Evolutionary conservation across 2,113 vertebrate genomes (phyloP), one percentile per base, ranked within the genome.

Genomic region (Colaptes auratus): DNA sequence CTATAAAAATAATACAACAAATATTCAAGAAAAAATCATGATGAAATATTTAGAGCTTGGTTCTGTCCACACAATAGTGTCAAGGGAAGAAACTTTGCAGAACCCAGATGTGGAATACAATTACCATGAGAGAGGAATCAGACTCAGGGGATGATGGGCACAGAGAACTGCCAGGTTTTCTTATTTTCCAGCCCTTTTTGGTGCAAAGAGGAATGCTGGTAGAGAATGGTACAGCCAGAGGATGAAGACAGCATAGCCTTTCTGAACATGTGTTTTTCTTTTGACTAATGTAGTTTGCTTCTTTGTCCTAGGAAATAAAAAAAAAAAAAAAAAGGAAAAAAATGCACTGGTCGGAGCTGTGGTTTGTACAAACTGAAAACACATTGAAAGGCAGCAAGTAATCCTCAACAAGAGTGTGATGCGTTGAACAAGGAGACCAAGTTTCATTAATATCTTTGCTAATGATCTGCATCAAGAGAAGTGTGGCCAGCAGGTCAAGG

Each of bases 281-380:
- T 92, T 95, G 76, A 65, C 70, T 95, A 88, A 94, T 86, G n/a
- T 69, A 65, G 93, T 95, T 90, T 86, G 69, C 52, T 95, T 52
- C 89, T 95, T 93, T 95, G 91, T 97, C 85, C 94, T 86, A 88
- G 91, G 93, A 95, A 96, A 96, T 88, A 58, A 69, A 91, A 94
- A 92, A 91, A 91, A 91, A 72, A 82, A 44, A 44, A 15, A 44
- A 44, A 16, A 44, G 53, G 7, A 24, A 28, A 64, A 80, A 91
- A 92, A 80, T 13, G 85, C 44, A 1, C 24, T 61, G 95, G 71
- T 76, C 69, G 88, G 69, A 89, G 61, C 44, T 80, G 92, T 28
- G 91, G 86, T 89, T 94, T 88, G 7, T 65, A 30, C 39, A 88
- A 95, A 92, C 82, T 90, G 94, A 74, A 95, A 95, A 86, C 93